These are phyloP conservation scores for Oryctes rhinoceros DNA, from an alignment of 1,140 invertebrate species.

Conservation along the genomic window DNA sequence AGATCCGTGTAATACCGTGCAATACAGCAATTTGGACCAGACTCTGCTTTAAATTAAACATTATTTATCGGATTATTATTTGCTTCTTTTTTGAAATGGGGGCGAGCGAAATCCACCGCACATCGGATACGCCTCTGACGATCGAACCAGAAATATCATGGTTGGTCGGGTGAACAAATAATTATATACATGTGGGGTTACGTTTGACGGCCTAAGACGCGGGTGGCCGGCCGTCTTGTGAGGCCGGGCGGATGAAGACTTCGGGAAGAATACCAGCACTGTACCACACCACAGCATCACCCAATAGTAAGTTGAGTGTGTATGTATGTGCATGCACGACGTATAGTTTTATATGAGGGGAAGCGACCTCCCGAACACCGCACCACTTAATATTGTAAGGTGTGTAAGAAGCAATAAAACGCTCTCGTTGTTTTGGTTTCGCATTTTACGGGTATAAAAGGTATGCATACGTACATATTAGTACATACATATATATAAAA, in stretches of 20 bases:
- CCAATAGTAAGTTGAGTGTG: not conserved
- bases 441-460: too few species aligned
- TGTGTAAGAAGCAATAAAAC: not conserved
- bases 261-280: not conserved
- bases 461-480: too few species aligned
- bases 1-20: too few species aligned
- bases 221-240: slow-evolving; percentile 33
- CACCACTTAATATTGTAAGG: not conserved
- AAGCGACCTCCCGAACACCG: not conserved
- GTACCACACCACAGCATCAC: slow-evolving; percentile 9
- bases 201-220: slow-evolving; percentile 21
- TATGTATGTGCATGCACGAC: not conserved
- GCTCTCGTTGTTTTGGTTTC: too few species aligned
- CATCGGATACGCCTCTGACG: not conserved
- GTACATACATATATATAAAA: too few species aligned
- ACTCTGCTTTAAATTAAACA: too few species aligned
- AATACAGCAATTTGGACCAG: too few species aligned
- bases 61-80: too few species aligned
- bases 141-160: not conserved
- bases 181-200: slow-evolving; percentile 27
- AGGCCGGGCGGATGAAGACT: not conserved
- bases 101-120: too few species aligned
- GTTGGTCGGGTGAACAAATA: not conserved
- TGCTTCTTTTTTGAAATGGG: too few species aligned
- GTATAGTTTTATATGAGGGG: not conserved